These are phyloP conservation scores for Papilio elwesi DNA, from an alignment of 2,888 invertebrate species.

Conservation along the genomic window DNA sequence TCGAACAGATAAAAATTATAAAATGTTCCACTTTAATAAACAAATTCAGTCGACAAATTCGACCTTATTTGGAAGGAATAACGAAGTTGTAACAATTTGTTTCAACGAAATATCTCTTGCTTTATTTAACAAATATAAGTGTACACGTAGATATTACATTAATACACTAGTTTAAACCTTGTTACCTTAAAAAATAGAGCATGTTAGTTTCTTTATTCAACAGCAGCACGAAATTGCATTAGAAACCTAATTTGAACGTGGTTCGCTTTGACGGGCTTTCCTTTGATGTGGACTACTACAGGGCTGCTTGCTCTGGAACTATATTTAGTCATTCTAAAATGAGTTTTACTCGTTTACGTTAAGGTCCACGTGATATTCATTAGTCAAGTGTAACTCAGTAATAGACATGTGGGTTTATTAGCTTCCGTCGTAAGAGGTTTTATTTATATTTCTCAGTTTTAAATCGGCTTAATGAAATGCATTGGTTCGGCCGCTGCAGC, in stretches of 20 bases:
- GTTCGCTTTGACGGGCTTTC: slow-evolving; percentile 49
- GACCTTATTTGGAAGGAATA: slow-evolving; percentile 10
- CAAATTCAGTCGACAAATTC: slow-evolving; percentile 2
- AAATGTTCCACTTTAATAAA: slow-evolving; percentile 27
- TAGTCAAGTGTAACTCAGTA: slow-evolving; percentile 16
- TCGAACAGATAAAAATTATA: slow-evolving; percentile 37
- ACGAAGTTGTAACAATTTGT: slow-evolving; percentile 22
- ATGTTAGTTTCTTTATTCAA: background rate
- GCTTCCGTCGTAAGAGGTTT: slow-evolving; percentile 43
- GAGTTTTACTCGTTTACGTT: slow-evolving; percentile 44
- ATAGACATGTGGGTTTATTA: slow-evolving; percentile 39
- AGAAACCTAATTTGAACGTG: slow-evolving; percentile 48
- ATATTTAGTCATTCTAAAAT: slow-evolving; percentile 16
- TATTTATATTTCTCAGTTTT: slow-evolving; percentile 39
- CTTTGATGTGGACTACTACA: slow-evolving; percentile 48
- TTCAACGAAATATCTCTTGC: slow-evolving; percentile 20
- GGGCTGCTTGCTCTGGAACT: slow-evolving; percentile 37
- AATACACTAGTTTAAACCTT: slow-evolving; percentile 35
- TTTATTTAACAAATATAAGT: slow-evolving; percentile 36
- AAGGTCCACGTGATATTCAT: slow-evolving; percentile 42
- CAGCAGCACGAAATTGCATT: slow-evolving; percentile 13
- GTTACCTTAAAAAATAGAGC: slow-evolving; percentile 21
- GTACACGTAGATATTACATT: slow-evolving; percentile 34
- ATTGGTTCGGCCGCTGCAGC: slow-evolving; percentile 22
- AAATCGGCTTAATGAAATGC: slow-evolving; percentile 31